Evolutionary conservation across 1,140 invertebrate species (phyloP), one percentile per base, ranked within the genome.

Genomic region (Portunus trituberculatus): DNA sequence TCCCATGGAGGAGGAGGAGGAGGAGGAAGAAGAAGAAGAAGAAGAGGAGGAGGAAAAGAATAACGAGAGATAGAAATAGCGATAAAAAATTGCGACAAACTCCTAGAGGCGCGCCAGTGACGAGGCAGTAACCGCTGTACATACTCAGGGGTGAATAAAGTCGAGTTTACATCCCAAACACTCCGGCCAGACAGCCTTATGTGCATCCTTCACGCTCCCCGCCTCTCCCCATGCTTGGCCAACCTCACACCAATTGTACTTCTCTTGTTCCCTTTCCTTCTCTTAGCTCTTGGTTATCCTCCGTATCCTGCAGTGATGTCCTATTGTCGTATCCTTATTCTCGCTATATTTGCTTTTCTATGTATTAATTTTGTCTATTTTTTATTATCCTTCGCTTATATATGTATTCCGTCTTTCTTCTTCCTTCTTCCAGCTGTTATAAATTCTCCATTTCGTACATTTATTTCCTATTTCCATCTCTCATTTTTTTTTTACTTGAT

Each of bases 21-120:
- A 86, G 83, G 83, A 86, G 83, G 83, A 86, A 86, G 14, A 86
- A 25, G 16, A 86, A 86, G n/a, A 86, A 25, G 14, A 86, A 86
- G 20, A 86, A n/a, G 28, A 86, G 14, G 28, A 86, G 83, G 7
- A 82, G 7, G 28, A 82, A 7, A 82, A 82, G 76, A 82, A 1
- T 1, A 82, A 82, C 20, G 28, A 86, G n/a, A 39, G 7, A 46
- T 39, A 32, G 25, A 87, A 87, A n/a, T 20, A 4, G 86, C 31
- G 29, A 46, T 25, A 87, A 46, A 87, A 87, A 46, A 87, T 12
- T 25, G n/a, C 52, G 0, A 0, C 12, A 59, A 59, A 20, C 8
- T 59, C 52, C 52, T 1, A 59, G 16, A 10, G 52, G 16, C 52
- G 52, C 52, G 8, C 12, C 8, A 59, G 52, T 59, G 52, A 59